These are phyloP conservation scores for Oplegnathus fasciatus DNA, from an alignment of 2,113 vertebrate species.

Conservation along the genomic window DNA sequence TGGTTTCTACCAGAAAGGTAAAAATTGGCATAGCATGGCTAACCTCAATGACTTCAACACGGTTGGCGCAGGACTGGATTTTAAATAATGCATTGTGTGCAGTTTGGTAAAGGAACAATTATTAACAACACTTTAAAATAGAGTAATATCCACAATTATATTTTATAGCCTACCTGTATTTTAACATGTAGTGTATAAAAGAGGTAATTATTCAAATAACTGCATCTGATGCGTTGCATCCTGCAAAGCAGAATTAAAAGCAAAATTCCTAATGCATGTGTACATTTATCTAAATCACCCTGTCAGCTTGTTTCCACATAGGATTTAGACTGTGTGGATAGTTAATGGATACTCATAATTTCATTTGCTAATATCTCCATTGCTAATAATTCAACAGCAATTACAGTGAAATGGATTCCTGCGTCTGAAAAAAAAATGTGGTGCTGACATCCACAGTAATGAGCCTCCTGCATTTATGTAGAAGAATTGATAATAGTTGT, in stretches of 20 bases:
- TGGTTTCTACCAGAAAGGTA: not conserved
- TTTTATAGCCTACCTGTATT: constrained; percentile 26
- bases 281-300: constrained; percentile 45
- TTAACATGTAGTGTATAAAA: constrained; percentile 18
- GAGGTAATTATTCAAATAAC: constrained; percentile 43
- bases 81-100: constrained; percentile 17
- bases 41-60: not conserved
- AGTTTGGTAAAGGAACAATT: constrained; percentile 5
- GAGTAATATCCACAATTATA: constrained; percentile 14
- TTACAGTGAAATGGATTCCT: constrained; percentile 44
- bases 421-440: constrained; percentile 25
- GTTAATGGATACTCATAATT: constrained; percentile 50
- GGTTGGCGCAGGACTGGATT: not conserved
- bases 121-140: constrained; percentile 10
- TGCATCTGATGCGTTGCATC: not conserved
- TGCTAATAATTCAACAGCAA: constrained; percentile 54
- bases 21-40: not conserved
- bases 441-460: constrained; percentile 43
- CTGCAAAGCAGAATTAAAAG: constrained; percentile 30
- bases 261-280: constrained; percentile 27
- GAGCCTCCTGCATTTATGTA: constrained; percentile 37
- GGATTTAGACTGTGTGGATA: constrained; percentile 27
- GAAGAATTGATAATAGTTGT: constrained; percentile 38
- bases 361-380: constrained; percentile 31
- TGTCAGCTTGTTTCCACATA: constrained; percentile 31